Base-by-base conservation (phyloP, 2,888 invertebrate genomes). In the Parnassius glacialis region DNA sequence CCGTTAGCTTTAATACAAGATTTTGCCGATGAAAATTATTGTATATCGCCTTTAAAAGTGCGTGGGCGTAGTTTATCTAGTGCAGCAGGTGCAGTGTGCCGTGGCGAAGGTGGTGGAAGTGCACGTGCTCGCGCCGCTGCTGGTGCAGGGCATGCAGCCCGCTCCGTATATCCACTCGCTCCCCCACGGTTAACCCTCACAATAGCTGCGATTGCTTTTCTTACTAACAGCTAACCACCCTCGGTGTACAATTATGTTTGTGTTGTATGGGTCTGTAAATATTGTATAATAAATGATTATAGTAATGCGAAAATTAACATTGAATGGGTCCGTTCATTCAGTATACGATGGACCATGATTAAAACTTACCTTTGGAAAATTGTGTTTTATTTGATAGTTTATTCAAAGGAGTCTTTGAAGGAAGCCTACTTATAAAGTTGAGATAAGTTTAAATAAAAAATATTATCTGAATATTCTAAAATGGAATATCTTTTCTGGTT, bases 21-120 rank as follows among this genome's bases (percentile, higher is more conserved):
- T 64, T 96, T 96, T 76, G 91, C 94, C 65, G 93, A 94, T 62
- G 94, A 94, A 73, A 97, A 97, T 84, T 96, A 93, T 82, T 97
- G 97, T 89, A 96, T 97, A 78, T 96, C 96, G 16, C 97, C 97
- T 63, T 89, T 96, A 72, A 96, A 96, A 81, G 94, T 95, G 68
- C 96, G 97, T 69, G 96, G 96, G 0, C 93, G 95, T 68, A 93
- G 94, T 52, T 93, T 97, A 93, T 94, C 93, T 65, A 93, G 84
- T 62, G 90, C 85, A 61, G 78, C 82, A 34, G 82, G 83, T 2
- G 83, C 83, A 20, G 85, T 82, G 61, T 89, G 90, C 61, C 85
- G 88, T 51, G 87, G 90, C 9, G 90, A 87, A 68, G 80, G 82
- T 50, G 87, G 84, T 2, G 90, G 85, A 11, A 87, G 83, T 76